Base-by-base conservation (phyloP, 1,140 invertebrate species). In the Bicyclus anynana region DNA sequence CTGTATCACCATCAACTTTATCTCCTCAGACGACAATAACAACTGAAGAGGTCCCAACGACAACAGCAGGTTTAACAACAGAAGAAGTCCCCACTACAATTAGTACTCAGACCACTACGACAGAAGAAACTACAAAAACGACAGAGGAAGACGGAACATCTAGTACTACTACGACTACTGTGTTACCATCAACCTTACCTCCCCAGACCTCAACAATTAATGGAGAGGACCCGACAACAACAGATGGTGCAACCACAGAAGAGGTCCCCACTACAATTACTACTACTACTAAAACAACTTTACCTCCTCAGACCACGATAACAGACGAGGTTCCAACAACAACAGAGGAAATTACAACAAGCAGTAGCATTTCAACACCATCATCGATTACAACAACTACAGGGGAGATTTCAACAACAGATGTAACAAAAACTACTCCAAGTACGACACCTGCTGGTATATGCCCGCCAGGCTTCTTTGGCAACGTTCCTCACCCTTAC, bases 391-490 rank as follows among this genome's bases (percentile, higher is more conserved):
- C 29, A 56, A 56, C 35, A 4, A 49, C 46, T 9, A 50, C 37
- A 14, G 16, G 2, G n/a, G 29, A 33, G 10, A 33, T 33, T 17
- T 17, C 37, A 44, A 44, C 42, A 44, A 9, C 21, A 16, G 1
- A 20, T 21, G 2, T 13, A 21, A 1, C 20, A 21, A 20, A 4
- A 44, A 18, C 42, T 21, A 21, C 38, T 6, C 5, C n/a, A 16
- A 17, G 2, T 20, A 3, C 6, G 20, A 5, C 12, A 7, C 4
- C 17, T 16, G 18, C 17, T 3, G 18, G 10, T 27, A 47, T 26
- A 26, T 47, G 44, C 13, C 54, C 54, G 5, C 47, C 47, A n/a
- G 40, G 50, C 1, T 37, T 52, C 21, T 44, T 44, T 14, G 56
- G 56, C 3, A 27, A 46, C 20, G 14, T 59, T 6, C 49, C 56